Conservation (phyloP, 2,113 vertebrate genomes). For the Poeciliopsis occidentalis region DNA sequence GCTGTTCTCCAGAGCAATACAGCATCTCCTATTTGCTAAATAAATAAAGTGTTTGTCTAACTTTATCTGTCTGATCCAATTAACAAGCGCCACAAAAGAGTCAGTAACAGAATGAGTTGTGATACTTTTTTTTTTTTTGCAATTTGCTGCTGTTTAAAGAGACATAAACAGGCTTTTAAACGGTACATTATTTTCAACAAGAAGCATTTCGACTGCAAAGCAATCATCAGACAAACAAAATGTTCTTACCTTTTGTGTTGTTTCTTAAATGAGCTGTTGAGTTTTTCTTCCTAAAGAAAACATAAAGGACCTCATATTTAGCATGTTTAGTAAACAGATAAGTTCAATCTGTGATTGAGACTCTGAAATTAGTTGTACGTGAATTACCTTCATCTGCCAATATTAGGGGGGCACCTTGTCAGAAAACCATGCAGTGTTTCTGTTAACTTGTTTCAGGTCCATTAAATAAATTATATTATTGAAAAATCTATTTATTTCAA, state of each 20-base stretch:
- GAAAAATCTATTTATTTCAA: too few relatives aligned
- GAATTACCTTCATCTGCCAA: not conserved
- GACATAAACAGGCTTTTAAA: not conserved
- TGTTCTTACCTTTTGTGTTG: too few relatives aligned
- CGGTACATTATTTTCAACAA: not conserved
- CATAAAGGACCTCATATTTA: too few relatives aligned
- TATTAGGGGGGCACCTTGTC: not conserved
- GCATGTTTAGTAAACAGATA: not conserved
- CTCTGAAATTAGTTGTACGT: not conserved
- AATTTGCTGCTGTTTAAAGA: not conserved
- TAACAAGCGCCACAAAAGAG: not conserved
- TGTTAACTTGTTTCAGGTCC: too few relatives aligned
- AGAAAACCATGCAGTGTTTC: not conserved
- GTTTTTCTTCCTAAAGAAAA: too few relatives aligned
- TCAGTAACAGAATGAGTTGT: not conserved
- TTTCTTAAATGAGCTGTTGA: too few relatives aligned
- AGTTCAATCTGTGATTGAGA: not conserved
- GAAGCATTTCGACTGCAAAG: too few relatives aligned
- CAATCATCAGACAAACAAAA: not conserved
- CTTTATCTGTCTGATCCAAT: not conserved
- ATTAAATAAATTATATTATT: too few relatives aligned
- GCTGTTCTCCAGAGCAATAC: not conserved
- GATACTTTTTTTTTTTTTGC: not conserved
- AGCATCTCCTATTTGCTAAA: not conserved
- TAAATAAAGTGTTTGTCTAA: not conserved